Base-by-base conservation (phyloP, 2,113 vertebrate species). In the Rhinogobius similis region DNA sequence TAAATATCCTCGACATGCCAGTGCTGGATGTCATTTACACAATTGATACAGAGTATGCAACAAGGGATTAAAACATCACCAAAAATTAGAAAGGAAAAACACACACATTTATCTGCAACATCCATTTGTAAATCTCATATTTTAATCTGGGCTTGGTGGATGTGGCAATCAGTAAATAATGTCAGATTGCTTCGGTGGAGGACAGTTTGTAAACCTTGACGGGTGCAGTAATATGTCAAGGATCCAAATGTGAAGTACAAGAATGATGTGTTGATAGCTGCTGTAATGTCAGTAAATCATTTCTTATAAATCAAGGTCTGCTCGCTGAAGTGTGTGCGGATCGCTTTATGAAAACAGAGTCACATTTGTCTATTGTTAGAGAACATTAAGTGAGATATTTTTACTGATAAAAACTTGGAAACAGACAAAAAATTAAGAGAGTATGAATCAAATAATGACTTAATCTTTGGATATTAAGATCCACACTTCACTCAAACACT, bases 161-260 rank as follows among this genome's bases (percentile, higher is more conserved):
- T 74, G 75, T 84, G 80, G 75, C 86, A 82, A 88, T 83, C 88
- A 74, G 69, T 68, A 76, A 71, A 82, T 81, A 78, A 85, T 68
- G 74, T 71, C 70, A 71, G 86, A 90, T 82, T 75, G 81, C 84
- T 79, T 75, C 70, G 67, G 59, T 70, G 79, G 88, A 83, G 83
- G 82, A 78, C 77, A 81, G 79, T 84, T 75, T 68, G 61, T 73
- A 86, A 86, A 88, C 84, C 82, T 85, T 87, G 82, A 87, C 73
- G 55, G 61, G 9, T 26, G 71, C 70, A 72, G 80, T 82, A 67
- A 82, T 24, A 27, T 14, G 5, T 23, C 61, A 21, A 23, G 29
- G 63, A 69, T 36, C 52, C 53, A 76, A 81, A 85, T 86, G 82
- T 80, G 72, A 89, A 78, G 83, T 84, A 69, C 66, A 77, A 69